Percentiles rank a stretch among this genome's conserved stretches.
These are phyloP conservation scores for Rana temporaria DNA, from an alignment of 2,113 vertebrate species.

Conservation along the genomic window DNA sequence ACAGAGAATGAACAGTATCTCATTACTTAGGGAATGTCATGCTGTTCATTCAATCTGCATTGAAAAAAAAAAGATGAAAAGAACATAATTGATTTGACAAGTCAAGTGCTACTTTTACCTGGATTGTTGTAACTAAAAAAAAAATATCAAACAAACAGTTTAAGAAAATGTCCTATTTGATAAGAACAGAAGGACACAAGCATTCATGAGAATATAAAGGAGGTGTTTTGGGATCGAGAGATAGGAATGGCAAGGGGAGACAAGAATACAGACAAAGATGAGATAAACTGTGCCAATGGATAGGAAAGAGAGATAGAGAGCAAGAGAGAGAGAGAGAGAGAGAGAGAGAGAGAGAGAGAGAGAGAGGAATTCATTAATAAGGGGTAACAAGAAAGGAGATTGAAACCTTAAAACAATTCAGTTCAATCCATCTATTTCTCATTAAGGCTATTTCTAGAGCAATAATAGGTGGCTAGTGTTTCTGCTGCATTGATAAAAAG, in stretches of 20 bases:
- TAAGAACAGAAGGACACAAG: background rate
- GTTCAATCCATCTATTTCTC: constrained; percentile 39
- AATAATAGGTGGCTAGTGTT: constrained; percentile 40
- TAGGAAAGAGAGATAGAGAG: background rate
- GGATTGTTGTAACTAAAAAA: background rate
- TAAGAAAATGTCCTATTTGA: background rate
- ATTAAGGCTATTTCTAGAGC: constrained; percentile 43
- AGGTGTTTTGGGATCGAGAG: too few species aligned
- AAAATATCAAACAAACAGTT: background rate
- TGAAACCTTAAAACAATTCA: constrained; percentile 30
- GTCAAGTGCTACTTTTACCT: background rate
- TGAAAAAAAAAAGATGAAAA: background rate
- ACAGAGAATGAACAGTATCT: too few species aligned
- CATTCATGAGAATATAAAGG: too few species aligned
- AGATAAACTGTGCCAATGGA: background rate
- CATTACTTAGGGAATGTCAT: too few species aligned
- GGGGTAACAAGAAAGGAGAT: constrained; percentile 16
- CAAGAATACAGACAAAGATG: constrained; percentile 1
- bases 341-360: background rate
- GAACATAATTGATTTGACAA: background rate
- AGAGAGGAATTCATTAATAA: background rate
- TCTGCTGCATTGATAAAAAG: constrained; percentile 47
- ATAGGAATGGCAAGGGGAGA: background rate
- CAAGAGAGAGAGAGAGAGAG: background rate
- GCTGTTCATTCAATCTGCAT: background rate